Evolutionary conservation across 2,888 invertebrate genomes (phyloP).

Genomic region (Zonitis immaculata): DNA sequence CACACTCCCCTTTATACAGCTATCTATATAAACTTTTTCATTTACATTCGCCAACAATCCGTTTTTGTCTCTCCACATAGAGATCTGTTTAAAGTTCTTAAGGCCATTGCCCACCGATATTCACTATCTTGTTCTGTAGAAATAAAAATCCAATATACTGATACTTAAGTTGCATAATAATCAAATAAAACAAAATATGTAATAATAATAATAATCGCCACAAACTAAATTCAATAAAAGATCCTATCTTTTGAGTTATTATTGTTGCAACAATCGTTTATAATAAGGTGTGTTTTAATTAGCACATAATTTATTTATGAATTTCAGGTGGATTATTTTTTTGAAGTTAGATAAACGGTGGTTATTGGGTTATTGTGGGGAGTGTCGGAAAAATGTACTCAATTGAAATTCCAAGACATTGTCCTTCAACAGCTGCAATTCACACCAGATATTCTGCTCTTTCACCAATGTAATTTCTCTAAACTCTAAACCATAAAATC

Average conservation of each 20-base stretch:
- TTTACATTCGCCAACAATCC: slow-evolving; percentile 37
- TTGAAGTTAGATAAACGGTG: not conserved
- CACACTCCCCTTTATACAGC: slow-evolving; percentile 23
- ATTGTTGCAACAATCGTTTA: not conserved
- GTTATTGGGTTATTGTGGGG: not conserved
- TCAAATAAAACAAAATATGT: not conserved
- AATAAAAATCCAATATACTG: not conserved
- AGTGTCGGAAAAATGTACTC: not conserved
- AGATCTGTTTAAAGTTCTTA: slow-evolving; percentile 33
- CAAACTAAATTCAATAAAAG: not conserved
- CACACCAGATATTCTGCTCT: not conserved
- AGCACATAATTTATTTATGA: not conserved
- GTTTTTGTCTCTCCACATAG: slow-evolving; percentile 34
- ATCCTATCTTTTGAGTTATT: not conserved
- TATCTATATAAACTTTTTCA: slow-evolving; percentile 26
- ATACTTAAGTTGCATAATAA: too few species aligned
- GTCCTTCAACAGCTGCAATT: not conserved
- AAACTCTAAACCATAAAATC: not conserved
- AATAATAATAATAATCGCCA: not conserved
- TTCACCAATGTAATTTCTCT: not conserved
- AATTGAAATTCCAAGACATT: not conserved
- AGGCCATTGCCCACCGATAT: slow-evolving; percentile 36
- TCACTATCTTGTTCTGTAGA: not conserved
- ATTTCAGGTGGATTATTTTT: not conserved
- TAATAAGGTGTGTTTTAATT: not conserved